Evolutionary conservation across 2,113 vertebrate species (phyloP).

Genomic region (Tamias sibiricus): DNA sequence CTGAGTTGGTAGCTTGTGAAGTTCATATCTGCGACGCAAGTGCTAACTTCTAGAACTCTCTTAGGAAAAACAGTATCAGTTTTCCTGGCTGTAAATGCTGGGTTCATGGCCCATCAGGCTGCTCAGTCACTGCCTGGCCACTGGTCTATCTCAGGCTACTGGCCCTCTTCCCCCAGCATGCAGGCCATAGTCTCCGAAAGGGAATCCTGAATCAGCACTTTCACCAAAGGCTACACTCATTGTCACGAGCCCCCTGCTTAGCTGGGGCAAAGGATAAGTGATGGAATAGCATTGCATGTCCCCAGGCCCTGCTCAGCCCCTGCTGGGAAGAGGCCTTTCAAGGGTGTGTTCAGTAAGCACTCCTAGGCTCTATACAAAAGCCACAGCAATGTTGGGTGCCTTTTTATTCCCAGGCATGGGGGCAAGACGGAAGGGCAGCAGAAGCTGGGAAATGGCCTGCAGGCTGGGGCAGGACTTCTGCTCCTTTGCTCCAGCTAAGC

Average conservation of each 20-base stretch:
- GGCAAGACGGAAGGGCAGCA: neutral
- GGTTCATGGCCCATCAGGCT: accelerated
- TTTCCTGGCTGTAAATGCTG: neutral
- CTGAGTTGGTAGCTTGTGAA: neutral
- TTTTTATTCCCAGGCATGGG: neutral
- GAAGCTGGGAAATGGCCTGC: neutral
- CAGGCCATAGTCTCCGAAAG: neutral
- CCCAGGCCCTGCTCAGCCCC: neutral
- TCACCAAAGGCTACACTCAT: neutral
- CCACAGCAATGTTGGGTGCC: too few species aligned
- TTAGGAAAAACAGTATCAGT: neutral
- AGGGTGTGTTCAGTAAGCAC: neutral
- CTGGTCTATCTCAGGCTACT: neutral
- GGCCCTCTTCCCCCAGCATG: neutral
- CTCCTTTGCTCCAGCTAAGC: too few species aligned
- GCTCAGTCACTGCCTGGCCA: accelerated
- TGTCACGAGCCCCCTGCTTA: neutral
- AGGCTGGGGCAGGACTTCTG: too few species aligned
- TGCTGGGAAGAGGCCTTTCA: neutral
- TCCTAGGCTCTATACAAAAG: neutral
- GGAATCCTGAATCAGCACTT: neutral
- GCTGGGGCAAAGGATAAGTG: neutral
- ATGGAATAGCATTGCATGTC: neutral
- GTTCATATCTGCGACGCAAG: neutral
- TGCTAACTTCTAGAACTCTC: neutral